A percentile compares a stretch with the other conserved stretches of the same genome.
Evolutionary conservation across 2,113 vertebrate genomes (phyloP).

Genomic region (Sula dactylatra): DNA sequence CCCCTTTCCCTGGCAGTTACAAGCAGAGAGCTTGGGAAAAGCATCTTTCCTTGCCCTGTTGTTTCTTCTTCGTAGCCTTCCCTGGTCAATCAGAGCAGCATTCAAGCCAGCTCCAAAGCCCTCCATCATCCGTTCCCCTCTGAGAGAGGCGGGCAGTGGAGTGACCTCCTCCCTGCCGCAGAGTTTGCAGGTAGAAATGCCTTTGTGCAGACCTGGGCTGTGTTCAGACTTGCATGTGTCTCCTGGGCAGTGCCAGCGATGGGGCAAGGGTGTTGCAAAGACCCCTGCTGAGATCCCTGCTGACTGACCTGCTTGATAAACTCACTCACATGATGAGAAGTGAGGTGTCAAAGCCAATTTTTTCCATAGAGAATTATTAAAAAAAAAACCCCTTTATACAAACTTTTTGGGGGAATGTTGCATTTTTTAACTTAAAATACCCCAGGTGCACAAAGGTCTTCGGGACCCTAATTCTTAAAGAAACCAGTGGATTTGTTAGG

Average conservation of each 20-base stretch:
- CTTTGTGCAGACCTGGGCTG: not conserved
- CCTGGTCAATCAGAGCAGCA: not conserved
- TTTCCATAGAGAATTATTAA: not conserved
- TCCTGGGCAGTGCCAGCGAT: accelerated
- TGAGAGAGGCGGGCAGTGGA: not conserved
- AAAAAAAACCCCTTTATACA: not conserved
- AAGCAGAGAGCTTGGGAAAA: not conserved
- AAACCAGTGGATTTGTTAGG: not conserved
- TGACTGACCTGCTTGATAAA: not conserved
- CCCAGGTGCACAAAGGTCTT: not conserved
- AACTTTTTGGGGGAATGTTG: not conserved
- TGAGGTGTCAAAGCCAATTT: not conserved
- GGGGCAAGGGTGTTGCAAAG: not conserved
- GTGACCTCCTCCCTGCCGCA: not conserved
- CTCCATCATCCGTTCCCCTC: accelerated
- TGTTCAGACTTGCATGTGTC: accelerated
- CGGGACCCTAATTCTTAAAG: not conserved
- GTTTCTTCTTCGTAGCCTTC: not conserved
- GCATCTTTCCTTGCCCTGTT: not conserved
- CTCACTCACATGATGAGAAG: not conserved
- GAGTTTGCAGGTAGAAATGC: not conserved
- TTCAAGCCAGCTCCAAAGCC: not conserved
- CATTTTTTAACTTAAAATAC: not conserved
- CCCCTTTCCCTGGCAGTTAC: not conserved
- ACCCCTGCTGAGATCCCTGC: accelerated